Evolutionary conservation across 2,113 vertebrate genomes (phyloP).

Genomic region (Mystacornis crossleyi): DNA sequence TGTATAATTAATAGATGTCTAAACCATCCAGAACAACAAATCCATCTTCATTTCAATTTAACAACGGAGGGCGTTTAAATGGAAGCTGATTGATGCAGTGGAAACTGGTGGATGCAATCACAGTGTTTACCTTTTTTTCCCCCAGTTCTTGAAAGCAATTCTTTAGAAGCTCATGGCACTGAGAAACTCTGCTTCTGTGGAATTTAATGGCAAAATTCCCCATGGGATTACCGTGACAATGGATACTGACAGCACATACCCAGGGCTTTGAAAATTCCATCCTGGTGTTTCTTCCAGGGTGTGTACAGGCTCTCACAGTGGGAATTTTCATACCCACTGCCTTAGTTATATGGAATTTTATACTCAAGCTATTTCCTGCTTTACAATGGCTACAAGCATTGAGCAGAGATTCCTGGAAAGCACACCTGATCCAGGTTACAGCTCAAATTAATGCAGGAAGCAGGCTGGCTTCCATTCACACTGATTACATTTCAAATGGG

Average conservation of each 20-base stretch:
- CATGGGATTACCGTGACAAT: not conserved
- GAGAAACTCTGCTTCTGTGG: not conserved
- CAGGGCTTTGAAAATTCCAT: not conserved
- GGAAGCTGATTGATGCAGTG: not conserved
- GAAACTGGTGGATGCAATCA: not conserved
- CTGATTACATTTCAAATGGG: conserved; percentile 36
- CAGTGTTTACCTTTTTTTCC: not conserved
- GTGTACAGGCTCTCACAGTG: not conserved
- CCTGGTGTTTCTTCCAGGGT: not conserved
- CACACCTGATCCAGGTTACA: not conserved
- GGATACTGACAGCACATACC: not conserved
- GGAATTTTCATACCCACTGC: not conserved
- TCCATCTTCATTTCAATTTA: conserved; percentile 31
- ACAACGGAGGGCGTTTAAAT: not conserved
- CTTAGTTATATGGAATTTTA: not conserved
- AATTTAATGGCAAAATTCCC: not conserved
- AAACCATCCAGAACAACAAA: conserved; percentile 31
- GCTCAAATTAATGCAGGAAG: not conserved
- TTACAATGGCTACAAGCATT: not conserved
- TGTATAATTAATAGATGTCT: conserved; percentile 40
- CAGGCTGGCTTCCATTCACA: not conserved
- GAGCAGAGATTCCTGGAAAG: not conserved
- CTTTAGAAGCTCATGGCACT: not conserved
- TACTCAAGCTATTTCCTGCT: not conserved
- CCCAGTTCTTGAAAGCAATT: not conserved